Evolutionary conservation across 2,113 vertebrate species (phyloP), one percentile per base, ranked within the genome.

Genomic region (Manacus vitellinus): DNA sequence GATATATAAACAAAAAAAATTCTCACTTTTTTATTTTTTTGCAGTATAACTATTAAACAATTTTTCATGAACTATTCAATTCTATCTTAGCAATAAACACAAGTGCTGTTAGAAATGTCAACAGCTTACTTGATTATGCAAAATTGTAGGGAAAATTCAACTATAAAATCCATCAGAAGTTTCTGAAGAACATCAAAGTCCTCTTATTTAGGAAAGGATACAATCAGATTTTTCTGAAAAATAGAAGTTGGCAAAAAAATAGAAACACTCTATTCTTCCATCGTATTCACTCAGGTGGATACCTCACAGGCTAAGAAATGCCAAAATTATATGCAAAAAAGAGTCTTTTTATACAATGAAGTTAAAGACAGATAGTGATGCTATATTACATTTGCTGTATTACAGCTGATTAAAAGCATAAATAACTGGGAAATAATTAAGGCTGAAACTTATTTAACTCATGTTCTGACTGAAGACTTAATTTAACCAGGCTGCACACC

Each of bases 61-160:
- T 62, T 80, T 78, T 89, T 95, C 82, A 96, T 56, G 51, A 96
- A 93, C 66, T 61, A 89, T 41, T 88, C 46, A 85, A 92, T 59
- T 94, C 88, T 94, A 94, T 88, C 75, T 95, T 54, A 93, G 90
- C 63, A 96, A 94, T 93, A 96, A 95, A 96, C 65, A 96, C 95
- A 94, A 95, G 94, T 88, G 94, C 95, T 94, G 88, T 95, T 94
- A 93, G 90, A 96, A 97, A 97, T 85, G 35, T 88, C 93, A 95
- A 96, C 93, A 93, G 95, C 95, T 97, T 96, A 97, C 92, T 97
- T 97, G 95, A 96, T 96, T 96, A 95, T 94, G 96, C 78, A 96
- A 96, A 96, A 96, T 85, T 96, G 93, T 94, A 95, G 88, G 88
- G 89, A 95, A 97, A 96, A 96, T 96, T 97, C 95, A 95, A 96